Evolutionary conservation across 92 coral and sea anemone species (phyloP).

Genomic region (Porites divaricata): DNA sequence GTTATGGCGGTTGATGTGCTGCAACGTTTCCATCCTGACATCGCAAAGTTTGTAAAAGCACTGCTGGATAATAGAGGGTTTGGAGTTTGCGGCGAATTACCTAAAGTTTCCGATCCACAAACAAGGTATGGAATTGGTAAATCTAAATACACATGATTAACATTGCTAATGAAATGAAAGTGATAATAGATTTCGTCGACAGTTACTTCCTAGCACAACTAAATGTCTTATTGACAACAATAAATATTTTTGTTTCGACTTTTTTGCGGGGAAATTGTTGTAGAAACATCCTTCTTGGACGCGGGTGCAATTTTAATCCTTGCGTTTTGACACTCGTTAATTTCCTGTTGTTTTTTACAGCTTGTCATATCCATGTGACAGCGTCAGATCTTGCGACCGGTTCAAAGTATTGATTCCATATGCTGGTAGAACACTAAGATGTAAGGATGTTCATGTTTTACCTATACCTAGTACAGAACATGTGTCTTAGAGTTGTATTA

Average conservation of each 20-base stretch:
- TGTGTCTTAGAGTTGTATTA: neutral
- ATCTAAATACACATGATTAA: neutral
- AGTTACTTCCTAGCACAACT: neutral
- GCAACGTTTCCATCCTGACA: conserved; percentile 71
- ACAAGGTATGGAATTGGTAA: conserved; percentile 63
- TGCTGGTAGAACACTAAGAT: conserved; percentile 90
- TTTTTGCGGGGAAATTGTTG: too few species aligned
- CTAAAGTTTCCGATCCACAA: conserved; percentile 71
- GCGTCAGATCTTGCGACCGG: conserved; percentile 73
- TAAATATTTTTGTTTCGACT: too few species aligned
- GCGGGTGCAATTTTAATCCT: too few species aligned
- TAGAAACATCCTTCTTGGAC: too few species aligned
- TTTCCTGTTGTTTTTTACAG: conserved; percentile 39
- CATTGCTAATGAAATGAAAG: neutral
- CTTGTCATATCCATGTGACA: conserved; percentile 51
- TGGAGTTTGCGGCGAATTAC: conserved; percentile 74
- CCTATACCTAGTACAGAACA: neutral
- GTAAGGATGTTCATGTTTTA: conserved; percentile 57
- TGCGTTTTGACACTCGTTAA: neutral
- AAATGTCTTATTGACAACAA: too few species aligned
- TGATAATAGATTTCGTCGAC: neutral
- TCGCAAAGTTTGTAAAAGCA: conserved; percentile 68
- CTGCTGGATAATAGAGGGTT: conserved; percentile 61
- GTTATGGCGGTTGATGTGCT: conserved; percentile 79
- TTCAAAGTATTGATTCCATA: conserved; percentile 90